Evolutionary conservation across 2,888 invertebrate genomes (phyloP).

Genomic region (Rhagonycha lutea): DNA sequence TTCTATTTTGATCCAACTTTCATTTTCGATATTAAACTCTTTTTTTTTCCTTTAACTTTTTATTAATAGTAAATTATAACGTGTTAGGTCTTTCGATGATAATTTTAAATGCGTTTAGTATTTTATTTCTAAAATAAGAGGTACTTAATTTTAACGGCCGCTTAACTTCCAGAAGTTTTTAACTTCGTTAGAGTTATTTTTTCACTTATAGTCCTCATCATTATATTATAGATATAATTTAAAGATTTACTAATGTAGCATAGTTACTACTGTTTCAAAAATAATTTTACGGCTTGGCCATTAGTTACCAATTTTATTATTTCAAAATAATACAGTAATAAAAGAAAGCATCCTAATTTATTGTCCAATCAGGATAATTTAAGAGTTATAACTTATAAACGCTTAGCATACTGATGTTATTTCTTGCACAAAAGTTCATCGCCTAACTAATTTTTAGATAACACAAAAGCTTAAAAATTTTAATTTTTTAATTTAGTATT

Average conservation of each 20-base stretch:
- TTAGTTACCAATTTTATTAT: background rate
- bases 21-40: background rate
- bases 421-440: too few relatives aligned
- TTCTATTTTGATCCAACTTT: background rate
- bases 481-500: background rate
- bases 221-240: background rate
- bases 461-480: background rate
- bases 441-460: background rate
- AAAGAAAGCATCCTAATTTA: background rate
- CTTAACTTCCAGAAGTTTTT: background rate
- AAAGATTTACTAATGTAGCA: constrained; percentile 6
- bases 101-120: background rate
- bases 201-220: background rate
- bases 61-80: background rate
- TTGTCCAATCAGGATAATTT: background rate
- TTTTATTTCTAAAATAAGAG: background rate
- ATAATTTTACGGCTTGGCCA: background rate
- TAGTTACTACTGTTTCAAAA: background rate
- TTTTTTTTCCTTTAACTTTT: background rate
- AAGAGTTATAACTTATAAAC: background rate
- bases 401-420: background rate
- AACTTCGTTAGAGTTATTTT: constrained; percentile 10
- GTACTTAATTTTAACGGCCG: constrained; percentile 1
- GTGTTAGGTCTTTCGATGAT: background rate
- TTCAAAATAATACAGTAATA: background rate